A percentile compares a stretch with the other conserved stretches of the same genome.
Evolutionary conservation across 2,113 vertebrate species (phyloP).

Genomic region (Seriola rivoliana): DNA sequence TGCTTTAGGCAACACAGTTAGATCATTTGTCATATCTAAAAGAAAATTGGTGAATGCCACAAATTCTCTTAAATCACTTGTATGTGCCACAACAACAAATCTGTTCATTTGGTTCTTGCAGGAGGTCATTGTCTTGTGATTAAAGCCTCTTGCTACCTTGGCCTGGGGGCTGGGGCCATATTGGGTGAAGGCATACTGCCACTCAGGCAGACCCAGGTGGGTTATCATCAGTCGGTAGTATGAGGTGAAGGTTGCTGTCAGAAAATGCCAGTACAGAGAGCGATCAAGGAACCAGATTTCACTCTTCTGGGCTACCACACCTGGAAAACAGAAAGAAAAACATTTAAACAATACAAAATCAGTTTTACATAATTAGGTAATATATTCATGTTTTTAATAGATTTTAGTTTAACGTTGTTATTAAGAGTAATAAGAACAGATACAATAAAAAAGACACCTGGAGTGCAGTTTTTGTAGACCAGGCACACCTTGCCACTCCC

Average conservation of each 20-base stretch:
- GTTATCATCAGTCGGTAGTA: constrained; percentile 96
- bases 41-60: background rate
- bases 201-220: constrained; percentile 95
- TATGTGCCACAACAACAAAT: background rate
- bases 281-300: constrained; percentile 97
- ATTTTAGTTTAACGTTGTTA: background rate
- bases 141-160: constrained; percentile 85
- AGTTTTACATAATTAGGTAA: background rate
- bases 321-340: constrained; percentile 74
- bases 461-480: constrained; percentile 91
- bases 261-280: constrained; percentile 94
- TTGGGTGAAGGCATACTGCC: constrained; percentile 94
- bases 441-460: constrained; percentile 82
- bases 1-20: too few species aligned
- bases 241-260: constrained; percentile 92
- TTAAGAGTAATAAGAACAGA: background rate
- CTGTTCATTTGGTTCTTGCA: background rate
- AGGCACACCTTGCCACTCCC: constrained; percentile 96
- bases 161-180: constrained; percentile 95
- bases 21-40: background rate
- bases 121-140: background rate
- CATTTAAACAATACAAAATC: background rate
- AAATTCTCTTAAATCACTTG: background rate
- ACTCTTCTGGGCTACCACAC: constrained; percentile 85
- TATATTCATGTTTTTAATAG: background rate